A percentile compares a stretch with the other conserved stretches of the same genome.
These are phyloP conservation scores for Xerus inauris DNA, from an alignment of 2,113 vertebrate species.

Conservation along the genomic window DNA sequence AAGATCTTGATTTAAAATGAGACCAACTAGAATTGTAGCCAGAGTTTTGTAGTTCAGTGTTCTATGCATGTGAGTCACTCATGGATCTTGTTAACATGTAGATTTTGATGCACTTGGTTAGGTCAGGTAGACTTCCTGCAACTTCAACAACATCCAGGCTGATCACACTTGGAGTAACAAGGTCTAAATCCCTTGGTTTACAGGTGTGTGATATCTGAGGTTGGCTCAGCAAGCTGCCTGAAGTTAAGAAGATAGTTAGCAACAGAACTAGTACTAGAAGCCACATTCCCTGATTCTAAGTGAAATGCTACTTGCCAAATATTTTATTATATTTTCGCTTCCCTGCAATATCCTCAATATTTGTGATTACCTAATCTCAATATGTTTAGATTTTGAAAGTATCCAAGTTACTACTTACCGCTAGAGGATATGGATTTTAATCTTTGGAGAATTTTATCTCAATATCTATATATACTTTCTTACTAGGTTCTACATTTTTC, in stretches of 20 bases:
- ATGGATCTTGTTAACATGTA: background rate
- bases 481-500: background rate
- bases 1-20: background rate
- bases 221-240: background rate
- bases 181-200: background rate
- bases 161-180: background rate
- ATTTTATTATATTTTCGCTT: background rate
- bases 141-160: background rate
- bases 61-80: background rate
- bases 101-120: background rate
- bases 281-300: background rate
- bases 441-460: conserved; percentile 34
- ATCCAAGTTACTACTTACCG: background rate
- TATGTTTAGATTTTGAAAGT: background rate
- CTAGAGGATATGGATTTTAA: background rate
- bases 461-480: background rate
- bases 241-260: background rate
- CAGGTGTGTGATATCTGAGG: background rate
- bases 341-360: background rate
- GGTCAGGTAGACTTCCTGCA: background rate
- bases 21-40: background rate
- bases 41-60: background rate
- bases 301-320: background rate
- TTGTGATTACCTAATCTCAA: background rate
- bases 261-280: background rate